A percentile compares a stretch with the other conserved stretches of the same genome.
Conservation (phyloP, 1,140 invertebrate species). For the Chymomyza costata region DNA sequence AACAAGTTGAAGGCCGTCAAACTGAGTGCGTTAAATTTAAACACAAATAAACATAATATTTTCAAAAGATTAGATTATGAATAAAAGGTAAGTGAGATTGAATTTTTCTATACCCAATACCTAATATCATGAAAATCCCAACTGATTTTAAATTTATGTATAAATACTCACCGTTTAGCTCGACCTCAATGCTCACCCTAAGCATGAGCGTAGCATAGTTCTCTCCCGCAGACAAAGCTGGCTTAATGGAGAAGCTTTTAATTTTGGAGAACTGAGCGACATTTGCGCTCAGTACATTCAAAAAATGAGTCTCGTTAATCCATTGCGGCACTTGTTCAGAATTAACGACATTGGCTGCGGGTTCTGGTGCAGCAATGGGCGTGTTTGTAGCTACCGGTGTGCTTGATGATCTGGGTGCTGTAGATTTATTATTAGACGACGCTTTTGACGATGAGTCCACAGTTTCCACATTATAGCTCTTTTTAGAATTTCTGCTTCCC, state of each 20-base stretch:
- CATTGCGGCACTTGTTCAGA: constrained; percentile 59
- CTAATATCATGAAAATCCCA: too few relatives aligned
- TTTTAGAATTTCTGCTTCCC: constrained; percentile 29
- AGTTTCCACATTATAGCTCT: constrained; percentile 23
- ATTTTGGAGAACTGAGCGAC: constrained; percentile 61
- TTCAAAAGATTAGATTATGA: too few relatives aligned
- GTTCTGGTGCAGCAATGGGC: background rate
- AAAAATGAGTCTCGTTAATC: constrained; percentile 74
- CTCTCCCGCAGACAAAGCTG: constrained; percentile 47
- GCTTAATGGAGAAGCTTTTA: constrained; percentile 34
- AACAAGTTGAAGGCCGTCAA: too few relatives aligned
- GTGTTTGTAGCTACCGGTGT: background rate
- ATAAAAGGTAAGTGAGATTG: too few relatives aligned
- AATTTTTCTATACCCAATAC: too few relatives aligned
- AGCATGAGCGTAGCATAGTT: constrained; percentile 63
- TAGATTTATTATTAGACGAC: too few relatives aligned
- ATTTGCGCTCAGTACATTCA: constrained; percentile 66
- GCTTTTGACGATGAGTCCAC: background rate
- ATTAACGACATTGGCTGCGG: background rate
- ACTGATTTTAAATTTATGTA: too few relatives aligned
- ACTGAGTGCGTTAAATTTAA: too few relatives aligned
- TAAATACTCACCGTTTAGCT: constrained; percentile 45
- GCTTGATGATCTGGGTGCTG: too few relatives aligned
- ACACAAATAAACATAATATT: too few relatives aligned
- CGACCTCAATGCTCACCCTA: constrained; percentile 51